Conservation (phyloP, 2,797 vertebrate species). For the Manis pentadactyla region DNA sequence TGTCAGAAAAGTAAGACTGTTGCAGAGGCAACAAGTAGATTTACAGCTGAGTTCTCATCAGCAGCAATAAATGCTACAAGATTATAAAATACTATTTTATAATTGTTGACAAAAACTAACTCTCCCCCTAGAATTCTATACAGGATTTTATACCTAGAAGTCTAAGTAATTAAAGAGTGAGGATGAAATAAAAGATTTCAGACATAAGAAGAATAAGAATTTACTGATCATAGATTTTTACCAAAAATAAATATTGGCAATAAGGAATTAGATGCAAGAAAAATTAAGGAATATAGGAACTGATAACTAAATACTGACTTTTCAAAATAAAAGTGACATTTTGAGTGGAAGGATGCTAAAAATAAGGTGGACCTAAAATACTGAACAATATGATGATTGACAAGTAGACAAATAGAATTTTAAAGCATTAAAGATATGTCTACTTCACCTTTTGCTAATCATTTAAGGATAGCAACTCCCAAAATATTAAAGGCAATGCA, state of each 20-base stretch:
- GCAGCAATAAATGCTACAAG: neutral
- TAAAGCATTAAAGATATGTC: neutral
- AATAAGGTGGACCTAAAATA: conserved; percentile 13
- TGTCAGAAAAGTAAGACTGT: neutral
- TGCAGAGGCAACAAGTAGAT: neutral
- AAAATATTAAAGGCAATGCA: neutral
- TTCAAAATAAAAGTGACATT: neutral
- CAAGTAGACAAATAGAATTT: neutral
- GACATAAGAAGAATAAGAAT: neutral
- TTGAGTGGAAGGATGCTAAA: conserved; percentile 18
- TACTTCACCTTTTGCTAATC: neutral
- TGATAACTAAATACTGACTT: conserved; percentile 14
- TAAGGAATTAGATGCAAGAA: conserved; percentile 19
- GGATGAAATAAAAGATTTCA: neutral
- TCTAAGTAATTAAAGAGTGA: conserved; percentile 40
- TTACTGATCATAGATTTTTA: neutral
- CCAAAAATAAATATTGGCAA: conserved; percentile 20
- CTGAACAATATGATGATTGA: neutral
- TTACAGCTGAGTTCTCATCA: neutral
- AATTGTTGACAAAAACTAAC: conserved; percentile 1
- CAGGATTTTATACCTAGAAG: neutral
- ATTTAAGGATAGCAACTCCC: neutral
- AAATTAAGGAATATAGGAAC: neutral
- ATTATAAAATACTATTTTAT: neutral
- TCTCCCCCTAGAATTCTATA: neutral